These are phyloP conservation scores for Netelia inedita DNA, from an alignment of 2,888 invertebrate genomes.

Conservation along the genomic window DNA sequence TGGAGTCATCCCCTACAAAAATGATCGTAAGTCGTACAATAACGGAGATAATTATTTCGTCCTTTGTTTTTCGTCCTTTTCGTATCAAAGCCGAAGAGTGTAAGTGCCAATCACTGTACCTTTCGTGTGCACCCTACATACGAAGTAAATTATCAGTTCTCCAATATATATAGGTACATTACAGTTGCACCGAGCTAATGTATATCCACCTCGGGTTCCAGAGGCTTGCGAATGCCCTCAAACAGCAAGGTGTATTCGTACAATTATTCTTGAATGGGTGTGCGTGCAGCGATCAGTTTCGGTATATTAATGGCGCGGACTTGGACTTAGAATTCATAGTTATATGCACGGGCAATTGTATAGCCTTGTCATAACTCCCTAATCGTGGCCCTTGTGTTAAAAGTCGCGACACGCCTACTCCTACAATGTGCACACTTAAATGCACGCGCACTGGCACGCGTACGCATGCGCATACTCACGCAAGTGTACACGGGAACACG, in stretches of 20 bases:
- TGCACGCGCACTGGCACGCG: no score
- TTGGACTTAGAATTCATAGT: conserved; percentile 5
- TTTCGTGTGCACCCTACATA: background rate
- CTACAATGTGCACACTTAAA: no score
- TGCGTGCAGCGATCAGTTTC: conserved; percentile 15
- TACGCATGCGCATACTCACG: no score
- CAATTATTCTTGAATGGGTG: conserved; percentile 42
- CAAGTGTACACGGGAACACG: no score
- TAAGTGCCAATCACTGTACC: conserved; percentile 12
- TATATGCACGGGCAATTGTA: background rate
- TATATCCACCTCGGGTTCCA: conserved; percentile 4
- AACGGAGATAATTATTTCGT: no score
- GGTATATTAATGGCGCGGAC: conserved; percentile 7
- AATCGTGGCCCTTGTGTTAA: conserved; percentile 23
- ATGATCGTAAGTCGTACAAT: no score
- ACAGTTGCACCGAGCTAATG: conserved; percentile 26
- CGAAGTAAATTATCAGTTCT: conserved; percentile 22
- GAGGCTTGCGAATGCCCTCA: conserved; percentile 15
- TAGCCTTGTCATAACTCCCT: conserved; percentile 7
- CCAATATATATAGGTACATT: conserved; percentile 4
- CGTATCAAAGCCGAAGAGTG: background rate
- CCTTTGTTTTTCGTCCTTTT: no score
- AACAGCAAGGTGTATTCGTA: conserved; percentile 26
- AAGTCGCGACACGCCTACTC: conserved; percentile 42
- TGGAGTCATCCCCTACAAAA: no score